Evolutionary conservation across 2,888 invertebrate genomes (phyloP).

Genomic region (Macrosoma leucophasiata): DNA sequence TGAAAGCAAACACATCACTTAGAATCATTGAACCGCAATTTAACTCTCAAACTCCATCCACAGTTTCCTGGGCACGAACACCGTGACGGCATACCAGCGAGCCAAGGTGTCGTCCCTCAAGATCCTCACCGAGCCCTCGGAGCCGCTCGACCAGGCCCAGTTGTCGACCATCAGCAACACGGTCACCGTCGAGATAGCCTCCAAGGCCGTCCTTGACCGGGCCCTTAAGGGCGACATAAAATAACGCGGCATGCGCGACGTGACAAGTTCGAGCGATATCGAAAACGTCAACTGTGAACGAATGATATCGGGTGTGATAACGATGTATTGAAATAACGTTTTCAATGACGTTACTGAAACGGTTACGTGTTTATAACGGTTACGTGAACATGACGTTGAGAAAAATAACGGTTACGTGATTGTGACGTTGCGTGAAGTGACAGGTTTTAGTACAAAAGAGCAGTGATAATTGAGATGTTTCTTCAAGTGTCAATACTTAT

Average conservation of each 20-base stretch:
- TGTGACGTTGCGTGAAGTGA: slow-evolving; percentile 15
- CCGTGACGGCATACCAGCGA: slow-evolving; percentile 91
- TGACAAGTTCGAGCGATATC: neutral
- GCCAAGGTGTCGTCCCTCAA: slow-evolving; percentile 92
- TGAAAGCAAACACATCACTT: no score
- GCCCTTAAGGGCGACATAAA: slow-evolving; percentile 58
- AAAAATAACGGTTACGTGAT: no score
- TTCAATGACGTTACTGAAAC: no score
- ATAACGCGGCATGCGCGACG: slow-evolving; percentile 24
- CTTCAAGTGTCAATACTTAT: no score
- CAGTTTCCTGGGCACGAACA: slow-evolving; percentile 91
- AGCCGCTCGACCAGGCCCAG: slow-evolving; percentile 37
- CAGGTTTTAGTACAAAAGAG: slow-evolving; percentile 18
- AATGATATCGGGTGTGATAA: slow-evolving; percentile 1
- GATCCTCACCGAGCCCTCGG: slow-evolving; percentile 69
- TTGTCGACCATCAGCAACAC: slow-evolving; percentile 66
- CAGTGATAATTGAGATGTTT: slow-evolving; percentile 7
- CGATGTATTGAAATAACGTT: neutral
- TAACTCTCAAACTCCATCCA: no score
- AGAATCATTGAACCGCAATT: no score
- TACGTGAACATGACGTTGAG: no score
- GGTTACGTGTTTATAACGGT: no score
- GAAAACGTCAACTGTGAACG: neutral
- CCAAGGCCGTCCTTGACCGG: slow-evolving; percentile 54
- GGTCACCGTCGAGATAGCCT: slow-evolving; percentile 67